Evolutionary conservation across 2,797 vertebrate species (phyloP).

Genomic region (Hirundo rustica): DNA sequence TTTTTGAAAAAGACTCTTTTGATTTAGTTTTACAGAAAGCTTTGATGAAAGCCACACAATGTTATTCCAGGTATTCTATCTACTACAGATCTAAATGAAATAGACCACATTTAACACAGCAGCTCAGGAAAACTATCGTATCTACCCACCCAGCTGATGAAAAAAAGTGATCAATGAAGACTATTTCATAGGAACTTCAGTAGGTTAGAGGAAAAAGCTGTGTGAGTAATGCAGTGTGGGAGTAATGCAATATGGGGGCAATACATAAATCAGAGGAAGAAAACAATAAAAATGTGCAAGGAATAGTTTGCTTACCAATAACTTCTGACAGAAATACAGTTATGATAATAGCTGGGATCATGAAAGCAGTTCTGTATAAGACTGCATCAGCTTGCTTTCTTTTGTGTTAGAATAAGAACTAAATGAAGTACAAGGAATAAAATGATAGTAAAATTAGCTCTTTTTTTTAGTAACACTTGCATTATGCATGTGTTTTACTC

Average conservation of each 20-base stretch:
- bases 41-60: neutral
- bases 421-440: neutral
- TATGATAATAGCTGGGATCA: neutral
- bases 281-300: neutral
- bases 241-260: neutral
- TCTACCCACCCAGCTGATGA: neutral
- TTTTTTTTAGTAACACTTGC: slow-evolving; percentile 12
- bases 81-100: neutral
- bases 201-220: neutral
- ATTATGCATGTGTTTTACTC: neutral
- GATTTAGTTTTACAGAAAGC: neutral
- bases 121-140: neutral
- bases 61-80: neutral
- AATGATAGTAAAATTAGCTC: neutral
- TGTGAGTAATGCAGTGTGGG: neutral
- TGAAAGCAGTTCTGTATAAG: neutral
- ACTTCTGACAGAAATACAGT: neutral
- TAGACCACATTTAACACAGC: neutral
- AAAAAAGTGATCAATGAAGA: neutral
- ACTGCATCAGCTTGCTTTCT: neutral
- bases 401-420: neutral
- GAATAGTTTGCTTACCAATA: neutral
- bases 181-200: neutral
- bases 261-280: neutral
- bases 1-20: neutral